Evolutionary conservation across 2,888 invertebrate species (phyloP), one percentile per base, ranked within the genome.

Genomic region (Apamea epomidion): DNA sequence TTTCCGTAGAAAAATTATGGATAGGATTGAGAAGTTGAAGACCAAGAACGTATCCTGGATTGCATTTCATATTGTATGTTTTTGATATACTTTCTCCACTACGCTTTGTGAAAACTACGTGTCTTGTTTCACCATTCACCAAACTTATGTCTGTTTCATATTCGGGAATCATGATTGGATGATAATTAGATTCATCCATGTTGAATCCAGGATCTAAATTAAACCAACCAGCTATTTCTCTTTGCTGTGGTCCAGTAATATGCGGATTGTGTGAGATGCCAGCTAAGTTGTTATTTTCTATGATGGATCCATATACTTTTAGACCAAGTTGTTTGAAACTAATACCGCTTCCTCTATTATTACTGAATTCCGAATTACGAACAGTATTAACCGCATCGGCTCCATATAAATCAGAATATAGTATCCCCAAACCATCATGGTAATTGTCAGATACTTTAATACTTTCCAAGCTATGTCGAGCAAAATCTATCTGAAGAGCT

Each of bases 231-330:
- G 99, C 98, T 74, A 99, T 97, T 96, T 99, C 99, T 92, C 99
- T 97, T 94, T 99, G 99, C 91, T 99, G 98, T 4, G 98, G 94
- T 1, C 98, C 98, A 1, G 98, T 98, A 83, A 99, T 97, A 65
- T 98, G 98, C 0, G 99, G 99, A 95, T 99, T 98, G 92, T 99
- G 99, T 76, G 98, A 98, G 86, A 99, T 98, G 0, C 99, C 99
- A 64, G 99, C 98, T 78, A 98, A 97, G 60, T 97, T 97, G 93
- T 99, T 99, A 86, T 98, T 98, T 92, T 98, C 98, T 81, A 99
- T 98, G 0, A 97, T 96, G 14, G 98, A 98, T 81, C 98, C 98
- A 79, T 98, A 97, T 45, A 99, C 97, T 92, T 98, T 98, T 42
- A 99, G 96, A 32, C 99, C 99, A 48, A 99, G 96, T 94, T 99